Conservation (phyloP, 1,140 invertebrate genomes). For the Vollenhovia emeryi region DNA sequence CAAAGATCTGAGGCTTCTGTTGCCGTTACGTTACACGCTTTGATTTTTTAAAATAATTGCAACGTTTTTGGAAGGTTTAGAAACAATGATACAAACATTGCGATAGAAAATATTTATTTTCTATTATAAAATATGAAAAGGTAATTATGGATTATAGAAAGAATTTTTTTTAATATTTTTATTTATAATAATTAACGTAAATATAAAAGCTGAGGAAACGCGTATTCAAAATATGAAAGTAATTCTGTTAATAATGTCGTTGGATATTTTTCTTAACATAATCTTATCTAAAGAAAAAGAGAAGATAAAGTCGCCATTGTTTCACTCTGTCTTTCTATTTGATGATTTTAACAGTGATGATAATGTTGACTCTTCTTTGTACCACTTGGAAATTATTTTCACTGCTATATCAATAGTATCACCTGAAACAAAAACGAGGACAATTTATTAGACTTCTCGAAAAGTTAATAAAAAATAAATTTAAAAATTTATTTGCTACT, state of each 20-base stretch:
- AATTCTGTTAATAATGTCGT: not conserved
- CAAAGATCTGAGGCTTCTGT: conserved; percentile 76
- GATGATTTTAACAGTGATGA: not conserved
- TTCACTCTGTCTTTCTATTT: not conserved
- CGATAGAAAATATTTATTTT: not conserved
- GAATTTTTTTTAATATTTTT: not conserved
- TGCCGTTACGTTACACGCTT: conserved; percentile 76
- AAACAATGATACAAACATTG: not conserved
- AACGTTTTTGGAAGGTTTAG: not conserved
- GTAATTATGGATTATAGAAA: not conserved
- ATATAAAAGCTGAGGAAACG: not conserved
- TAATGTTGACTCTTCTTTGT: not conserved
- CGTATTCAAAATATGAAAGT: not conserved
- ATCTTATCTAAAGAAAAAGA: not conserved
- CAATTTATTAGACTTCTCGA: conserved; percentile 19
- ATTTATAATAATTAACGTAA: not conserved
- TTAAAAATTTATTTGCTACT: not conserved
- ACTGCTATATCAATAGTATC: conserved; percentile 71
- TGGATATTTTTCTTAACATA: not conserved
- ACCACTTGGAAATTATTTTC: conserved; percentile 69
- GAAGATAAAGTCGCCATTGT: not conserved
- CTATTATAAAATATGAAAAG: not conserved
- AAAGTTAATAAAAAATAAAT: conserved; percentile 2
- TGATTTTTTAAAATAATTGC: not conserved
- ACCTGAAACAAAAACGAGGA: conserved; percentile 62